Conservation (phyloP, 2,113 vertebrate genomes). For the Suricata suricatta region DNA sequence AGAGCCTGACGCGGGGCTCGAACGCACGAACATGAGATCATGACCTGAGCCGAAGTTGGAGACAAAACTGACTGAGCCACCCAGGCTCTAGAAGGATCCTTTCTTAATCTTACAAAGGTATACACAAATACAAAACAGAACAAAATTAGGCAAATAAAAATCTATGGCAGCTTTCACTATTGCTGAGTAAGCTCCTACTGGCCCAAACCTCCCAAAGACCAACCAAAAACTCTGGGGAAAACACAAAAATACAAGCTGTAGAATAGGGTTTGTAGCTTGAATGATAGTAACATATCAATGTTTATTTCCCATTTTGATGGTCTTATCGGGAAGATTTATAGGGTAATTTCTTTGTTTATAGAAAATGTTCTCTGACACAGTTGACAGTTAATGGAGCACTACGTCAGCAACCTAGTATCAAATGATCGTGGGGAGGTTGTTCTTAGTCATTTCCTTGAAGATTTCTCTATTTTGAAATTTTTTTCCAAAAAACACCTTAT, state of each 20-base stretch:
- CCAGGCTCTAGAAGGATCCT: background rate
- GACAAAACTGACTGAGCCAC: too few relatives aligned
- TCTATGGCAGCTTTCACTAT: too few relatives aligned
- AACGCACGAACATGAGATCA: too few relatives aligned
- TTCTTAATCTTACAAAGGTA: background rate
- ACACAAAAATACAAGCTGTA: background rate
- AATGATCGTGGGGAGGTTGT: background rate
- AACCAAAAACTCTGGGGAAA: background rate
- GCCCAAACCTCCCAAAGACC: background rate
- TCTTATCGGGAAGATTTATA: too few relatives aligned
- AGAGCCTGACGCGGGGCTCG: too few relatives aligned
- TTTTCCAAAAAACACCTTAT: background rate
- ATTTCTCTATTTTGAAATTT: background rate
- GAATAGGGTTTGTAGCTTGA: background rate
- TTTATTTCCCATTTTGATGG: background rate
- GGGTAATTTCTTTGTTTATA: background rate
- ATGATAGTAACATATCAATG: background rate
- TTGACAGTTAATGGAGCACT: background rate
- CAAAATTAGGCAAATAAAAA: background rate
- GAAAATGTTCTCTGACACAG: background rate
- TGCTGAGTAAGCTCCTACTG: background rate
- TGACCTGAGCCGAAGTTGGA: too few relatives aligned
- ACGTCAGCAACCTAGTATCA: background rate
- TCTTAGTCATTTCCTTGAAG: background rate
- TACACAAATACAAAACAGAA: background rate